These are phyloP conservation scores for Megalops atlanticus DNA, from an alignment of 2,113 vertebrate genomes.

Conservation along the genomic window DNA sequence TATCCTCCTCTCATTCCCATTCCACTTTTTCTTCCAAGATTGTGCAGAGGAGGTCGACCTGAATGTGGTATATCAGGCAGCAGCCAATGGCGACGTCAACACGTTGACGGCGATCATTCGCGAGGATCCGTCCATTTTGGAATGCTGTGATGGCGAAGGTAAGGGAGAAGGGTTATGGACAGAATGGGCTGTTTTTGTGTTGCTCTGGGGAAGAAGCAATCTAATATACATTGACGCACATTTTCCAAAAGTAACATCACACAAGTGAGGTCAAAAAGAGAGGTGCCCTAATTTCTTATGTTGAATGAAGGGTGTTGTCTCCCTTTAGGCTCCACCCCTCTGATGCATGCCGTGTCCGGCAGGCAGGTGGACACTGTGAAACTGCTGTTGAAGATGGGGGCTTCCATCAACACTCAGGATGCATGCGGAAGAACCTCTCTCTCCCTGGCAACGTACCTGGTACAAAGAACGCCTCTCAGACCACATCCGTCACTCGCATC, in stretches of 20 bases:
- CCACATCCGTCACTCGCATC: background rate
- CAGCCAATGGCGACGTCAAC: slow-evolving; percentile 81
- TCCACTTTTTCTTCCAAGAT: slow-evolving; percentile 51
- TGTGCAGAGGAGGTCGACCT: slow-evolving; percentile 79
- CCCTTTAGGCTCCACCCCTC: slow-evolving; percentile 56
- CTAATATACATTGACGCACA: background rate
- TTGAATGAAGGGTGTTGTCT: too few relatives aligned
- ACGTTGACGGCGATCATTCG: slow-evolving; percentile 80
- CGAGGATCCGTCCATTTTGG: slow-evolving; percentile 86
- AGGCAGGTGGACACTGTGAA: slow-evolving; percentile 87
- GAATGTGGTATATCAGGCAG: slow-evolving; percentile 81
- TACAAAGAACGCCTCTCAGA: slow-evolving; percentile 47
- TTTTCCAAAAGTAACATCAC: too few relatives aligned
- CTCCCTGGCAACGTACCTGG: slow-evolving; percentile 85
- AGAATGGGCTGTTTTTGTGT: background rate
- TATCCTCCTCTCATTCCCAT: background rate
- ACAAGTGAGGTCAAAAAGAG: too few relatives aligned
- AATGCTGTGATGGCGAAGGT: slow-evolving; percentile 85
- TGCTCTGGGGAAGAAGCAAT: too few relatives aligned
- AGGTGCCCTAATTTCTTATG: too few relatives aligned
- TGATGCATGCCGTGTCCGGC: slow-evolving; percentile 88
- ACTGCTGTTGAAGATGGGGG: slow-evolving; percentile 87
- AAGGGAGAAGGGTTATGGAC: slow-evolving; percentile 31
- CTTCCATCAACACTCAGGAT: slow-evolving; percentile 86
- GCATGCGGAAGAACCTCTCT: slow-evolving; percentile 82